A percentile compares a stretch with the other conserved stretches of the same genome.
Conservation (phyloP, 2,113 vertebrate genomes). For the Aplodontia rufa region DNA sequence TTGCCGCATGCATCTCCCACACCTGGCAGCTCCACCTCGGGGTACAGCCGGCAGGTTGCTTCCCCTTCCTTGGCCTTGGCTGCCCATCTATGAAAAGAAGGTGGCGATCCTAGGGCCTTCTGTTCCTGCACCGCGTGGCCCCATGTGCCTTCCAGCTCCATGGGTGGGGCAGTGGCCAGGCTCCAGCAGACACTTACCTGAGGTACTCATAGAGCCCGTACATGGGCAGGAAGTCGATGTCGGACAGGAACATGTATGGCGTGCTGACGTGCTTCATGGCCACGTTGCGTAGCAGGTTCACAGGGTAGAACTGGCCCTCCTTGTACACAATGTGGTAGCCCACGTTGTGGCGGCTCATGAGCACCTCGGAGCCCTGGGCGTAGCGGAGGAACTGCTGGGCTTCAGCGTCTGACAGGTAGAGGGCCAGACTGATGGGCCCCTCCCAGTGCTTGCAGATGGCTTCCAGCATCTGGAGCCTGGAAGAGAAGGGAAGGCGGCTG, state of each 20-base stretch:
- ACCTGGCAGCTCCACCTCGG: accelerated
- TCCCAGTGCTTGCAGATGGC: conserved; percentile 99
- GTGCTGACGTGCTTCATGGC: conserved; percentile 98
- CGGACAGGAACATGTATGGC: conserved; percentile 97
- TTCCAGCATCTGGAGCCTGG: conserved; percentile 98
- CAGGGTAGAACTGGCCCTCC: conserved; percentile 98
- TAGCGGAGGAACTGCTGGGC: conserved; percentile 99
- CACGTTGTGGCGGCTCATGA: conserved; percentile 95
- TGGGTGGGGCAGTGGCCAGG: not conserved
- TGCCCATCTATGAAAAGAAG: not conserved
- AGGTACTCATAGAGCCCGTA: conserved; percentile 99
- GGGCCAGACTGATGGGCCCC: conserved; percentile 97
- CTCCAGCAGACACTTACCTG: conserved; percentile 85
- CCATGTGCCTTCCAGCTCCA: not conserved
- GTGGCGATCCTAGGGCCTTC: not conserved
- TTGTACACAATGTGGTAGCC: conserved; percentile 99
- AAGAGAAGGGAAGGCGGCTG: conserved; percentile 37
- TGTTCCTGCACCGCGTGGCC: accelerated
- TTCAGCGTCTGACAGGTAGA: conserved; percentile 97
- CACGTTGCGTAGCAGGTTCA: conserved; percentile 97
- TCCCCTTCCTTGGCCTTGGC: not conserved
- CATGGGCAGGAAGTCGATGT: conserved; percentile 99
- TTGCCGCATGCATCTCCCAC: not conserved
- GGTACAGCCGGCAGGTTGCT: not conserved
- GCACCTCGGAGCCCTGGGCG: conserved; percentile 97